These are phyloP conservation scores for Aculops lycopersici DNA, from an alignment of 1,140 invertebrate species.

Conservation along the genomic window DNA sequence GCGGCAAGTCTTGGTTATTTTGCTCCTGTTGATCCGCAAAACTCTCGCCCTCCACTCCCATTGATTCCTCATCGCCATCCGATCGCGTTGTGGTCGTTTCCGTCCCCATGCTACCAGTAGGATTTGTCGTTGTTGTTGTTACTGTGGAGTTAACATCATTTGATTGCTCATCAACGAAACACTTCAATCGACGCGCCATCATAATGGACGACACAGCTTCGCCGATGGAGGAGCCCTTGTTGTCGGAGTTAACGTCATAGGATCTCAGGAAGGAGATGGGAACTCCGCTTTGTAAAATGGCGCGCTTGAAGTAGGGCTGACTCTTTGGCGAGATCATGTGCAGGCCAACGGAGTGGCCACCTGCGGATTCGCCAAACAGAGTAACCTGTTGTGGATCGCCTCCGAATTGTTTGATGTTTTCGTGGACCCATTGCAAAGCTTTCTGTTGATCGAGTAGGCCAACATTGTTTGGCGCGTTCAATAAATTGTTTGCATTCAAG, in stretches of 20 bases:
- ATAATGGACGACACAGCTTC: no score
- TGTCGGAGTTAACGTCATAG: not conserved
- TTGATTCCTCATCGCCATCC: not conserved
- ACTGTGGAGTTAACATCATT: not conserved
- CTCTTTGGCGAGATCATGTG: conserved; percentile 7
- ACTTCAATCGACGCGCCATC: not conserved
- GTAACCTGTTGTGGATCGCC: conserved; percentile 16
- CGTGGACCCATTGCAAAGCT: conserved; percentile 16
- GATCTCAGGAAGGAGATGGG: not conserved
- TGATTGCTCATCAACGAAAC: no score
- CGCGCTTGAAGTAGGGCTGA: not conserved
- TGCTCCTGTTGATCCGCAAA: not conserved
- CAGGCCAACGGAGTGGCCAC: conserved; percentile 14
- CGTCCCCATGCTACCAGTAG: not conserved
- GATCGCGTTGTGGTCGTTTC: not conserved
- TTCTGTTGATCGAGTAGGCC: conserved; percentile 18
- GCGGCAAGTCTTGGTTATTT: not conserved
- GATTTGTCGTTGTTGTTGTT: not conserved
- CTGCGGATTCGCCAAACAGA: conserved; percentile 15
- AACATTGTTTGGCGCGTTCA: conserved; percentile 11
- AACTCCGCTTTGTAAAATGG: conserved; percentile 1
- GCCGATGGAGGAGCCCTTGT: no score
- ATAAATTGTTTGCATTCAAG: conserved; percentile 13
- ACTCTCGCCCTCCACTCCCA: not conserved
- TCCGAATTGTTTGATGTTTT: conserved; percentile 16